These are phyloP conservation scores for Prosapia bicincta DNA, from an alignment of 2,888 invertebrate genomes.

Conservation along the genomic window DNA sequence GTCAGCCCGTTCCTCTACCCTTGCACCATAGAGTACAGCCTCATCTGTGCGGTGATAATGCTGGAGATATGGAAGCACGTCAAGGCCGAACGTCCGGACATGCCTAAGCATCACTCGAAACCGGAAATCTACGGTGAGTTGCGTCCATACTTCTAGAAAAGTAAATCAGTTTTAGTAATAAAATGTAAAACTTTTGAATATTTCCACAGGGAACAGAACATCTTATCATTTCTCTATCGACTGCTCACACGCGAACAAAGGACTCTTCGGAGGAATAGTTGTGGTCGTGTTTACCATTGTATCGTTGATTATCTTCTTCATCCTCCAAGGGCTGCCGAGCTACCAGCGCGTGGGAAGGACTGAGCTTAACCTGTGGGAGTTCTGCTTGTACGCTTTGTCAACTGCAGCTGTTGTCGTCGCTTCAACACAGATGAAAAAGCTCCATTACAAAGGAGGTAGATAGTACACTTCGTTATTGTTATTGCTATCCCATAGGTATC, in stretches of 20 bases:
- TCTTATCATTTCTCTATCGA: constrained; percentile 53
- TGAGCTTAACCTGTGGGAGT: not conserved
- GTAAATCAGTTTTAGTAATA: not conserved
- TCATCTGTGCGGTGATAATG: constrained; percentile 84
- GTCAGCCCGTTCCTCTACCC: constrained; percentile 85
- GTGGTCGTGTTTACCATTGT: constrained; percentile 80
- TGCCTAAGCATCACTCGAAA: not conserved
- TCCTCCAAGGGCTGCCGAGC: constrained; percentile 48
- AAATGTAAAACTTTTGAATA: constrained; percentile 23
- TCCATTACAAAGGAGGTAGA: not conserved
- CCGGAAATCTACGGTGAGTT: not conserved
- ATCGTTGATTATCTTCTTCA: constrained; percentile 86
- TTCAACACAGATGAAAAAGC: not conserved
- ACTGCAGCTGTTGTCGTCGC: not conserved
- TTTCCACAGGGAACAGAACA: constrained; percentile 15
- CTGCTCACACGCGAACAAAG: constrained; percentile 57
- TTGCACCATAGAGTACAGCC: constrained; percentile 86
- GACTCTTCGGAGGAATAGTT: constrained; percentile 60
- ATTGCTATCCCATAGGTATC: no score
- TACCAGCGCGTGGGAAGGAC: not conserved
- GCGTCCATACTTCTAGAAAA: no score
- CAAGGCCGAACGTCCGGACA: constrained; percentile 51
- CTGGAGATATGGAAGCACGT: constrained; percentile 92
- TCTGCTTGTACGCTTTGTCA: not conserved
- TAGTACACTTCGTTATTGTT: no score